Conservation (phyloP, 2,888 invertebrate genomes). For the Melinaea menophilus region DNA sequence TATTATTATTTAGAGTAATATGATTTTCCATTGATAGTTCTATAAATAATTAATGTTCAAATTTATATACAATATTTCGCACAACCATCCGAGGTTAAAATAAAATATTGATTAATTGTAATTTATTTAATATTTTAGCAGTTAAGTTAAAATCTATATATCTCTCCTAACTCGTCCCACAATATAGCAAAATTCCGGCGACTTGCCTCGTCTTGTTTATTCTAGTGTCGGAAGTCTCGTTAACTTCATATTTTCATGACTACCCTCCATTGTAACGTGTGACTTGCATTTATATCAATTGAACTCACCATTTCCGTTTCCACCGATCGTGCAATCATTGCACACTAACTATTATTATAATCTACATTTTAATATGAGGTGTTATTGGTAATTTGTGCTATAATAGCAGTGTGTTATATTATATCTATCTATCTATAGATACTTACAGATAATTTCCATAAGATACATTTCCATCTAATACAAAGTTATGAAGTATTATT, state of each 20-base stretch:
- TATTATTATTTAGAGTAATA: too few relatives aligned
- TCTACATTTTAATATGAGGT: background rate
- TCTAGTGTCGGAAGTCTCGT: conserved; percentile 60
- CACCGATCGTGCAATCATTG: conserved; percentile 29
- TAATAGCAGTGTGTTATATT: too few relatives aligned
- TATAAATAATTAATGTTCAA: too few relatives aligned
- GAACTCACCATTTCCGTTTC: conserved; percentile 36
- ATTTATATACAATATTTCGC: too few relatives aligned
- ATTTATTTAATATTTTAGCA: too few relatives aligned
- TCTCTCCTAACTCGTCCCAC: conserved; percentile 26
- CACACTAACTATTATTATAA: conserved; percentile 21
- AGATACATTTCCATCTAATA: background rate
- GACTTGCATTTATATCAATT: conserved; percentile 46
- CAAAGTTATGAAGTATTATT: background rate
- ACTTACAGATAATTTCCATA: background rate
- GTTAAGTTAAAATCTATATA: too few relatives aligned
- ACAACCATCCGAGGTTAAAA: too few relatives aligned
- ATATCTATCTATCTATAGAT: too few relatives aligned
- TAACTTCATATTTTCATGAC: conserved; percentile 57
- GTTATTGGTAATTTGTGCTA: background rate
- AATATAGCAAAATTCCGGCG: conserved; percentile 42
- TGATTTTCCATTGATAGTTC: too few relatives aligned
- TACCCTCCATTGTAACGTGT: conserved; percentile 44
- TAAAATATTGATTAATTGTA: too few relatives aligned
- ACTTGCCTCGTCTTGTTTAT: conserved; percentile 56